Evolutionary conservation across 2,797 vertebrate species (phyloP).

Genomic region (Fringilla coelebs): DNA sequence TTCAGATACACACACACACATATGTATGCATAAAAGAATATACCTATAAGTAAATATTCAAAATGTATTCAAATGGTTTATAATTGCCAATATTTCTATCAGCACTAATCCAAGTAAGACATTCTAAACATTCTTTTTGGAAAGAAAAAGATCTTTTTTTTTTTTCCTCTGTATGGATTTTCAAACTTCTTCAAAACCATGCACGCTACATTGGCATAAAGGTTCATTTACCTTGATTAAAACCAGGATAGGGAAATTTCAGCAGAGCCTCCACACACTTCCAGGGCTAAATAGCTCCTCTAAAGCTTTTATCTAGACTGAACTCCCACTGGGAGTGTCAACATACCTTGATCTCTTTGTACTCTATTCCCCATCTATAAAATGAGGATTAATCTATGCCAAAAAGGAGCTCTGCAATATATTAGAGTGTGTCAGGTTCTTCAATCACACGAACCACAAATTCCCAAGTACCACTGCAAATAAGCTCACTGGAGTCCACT

Average conservation of each 20-base stretch:
- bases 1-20: constrained; percentile 25
- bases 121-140: background rate
- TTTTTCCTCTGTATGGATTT: background rate
- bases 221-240: constrained; percentile 44
- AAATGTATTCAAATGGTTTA: background rate
- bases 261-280: background rate
- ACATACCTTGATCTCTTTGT: constrained; percentile 51
- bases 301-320: constrained; percentile 55
- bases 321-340: constrained; percentile 43
- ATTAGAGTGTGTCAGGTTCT: constrained; percentile 30
- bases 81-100: constrained; percentile 11
- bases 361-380: constrained; percentile 29
- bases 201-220: background rate
- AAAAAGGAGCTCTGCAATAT: constrained; percentile 34
- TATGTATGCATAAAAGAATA: background rate
- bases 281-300: constrained; percentile 14
- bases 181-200: background rate
- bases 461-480: background rate
- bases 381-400: constrained; percentile 46
- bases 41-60: background rate
- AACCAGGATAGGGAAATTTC: constrained; percentile 30
- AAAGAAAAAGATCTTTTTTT: background rate
- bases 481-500: background rate
- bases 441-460: constrained; percentile 16
- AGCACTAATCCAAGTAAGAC: constrained; percentile 20